Conservation (phyloP, 2,888 invertebrate genomes). For the Ceratothoa steindachneri region DNA sequence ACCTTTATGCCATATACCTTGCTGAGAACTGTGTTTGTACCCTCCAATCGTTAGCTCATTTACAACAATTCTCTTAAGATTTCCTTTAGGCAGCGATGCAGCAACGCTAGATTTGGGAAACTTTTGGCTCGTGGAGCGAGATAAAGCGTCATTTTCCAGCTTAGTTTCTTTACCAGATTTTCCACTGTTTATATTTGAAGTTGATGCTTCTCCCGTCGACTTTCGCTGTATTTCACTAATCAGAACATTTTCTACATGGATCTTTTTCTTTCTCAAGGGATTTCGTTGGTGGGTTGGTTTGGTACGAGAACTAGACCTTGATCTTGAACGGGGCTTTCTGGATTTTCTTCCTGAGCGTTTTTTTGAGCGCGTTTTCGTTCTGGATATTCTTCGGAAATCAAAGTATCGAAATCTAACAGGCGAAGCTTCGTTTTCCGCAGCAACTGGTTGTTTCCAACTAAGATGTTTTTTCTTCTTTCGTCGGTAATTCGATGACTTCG, state of each 20-base stretch:
- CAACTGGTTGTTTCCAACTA: background rate
- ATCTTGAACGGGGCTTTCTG: background rate
- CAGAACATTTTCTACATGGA: background rate
- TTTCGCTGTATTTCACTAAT: background rate
- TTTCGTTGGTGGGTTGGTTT: background rate
- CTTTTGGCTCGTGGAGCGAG: background rate
- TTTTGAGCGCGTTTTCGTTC: background rate
- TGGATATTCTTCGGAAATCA: background rate
- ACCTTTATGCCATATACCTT: background rate
- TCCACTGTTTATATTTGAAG: too few relatives aligned
- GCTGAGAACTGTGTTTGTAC: conserved; percentile 33
- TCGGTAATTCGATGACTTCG: background rate
- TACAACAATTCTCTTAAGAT: conserved; percentile 68
- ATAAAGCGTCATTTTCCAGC: too few relatives aligned
- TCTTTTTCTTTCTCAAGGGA: background rate
- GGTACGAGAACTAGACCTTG: background rate
- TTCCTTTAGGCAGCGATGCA: conserved; percentile 59
- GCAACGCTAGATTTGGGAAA: background rate
- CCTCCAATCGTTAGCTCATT: conserved; percentile 65
- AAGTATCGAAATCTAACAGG: background rate
- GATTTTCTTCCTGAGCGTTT: background rate
- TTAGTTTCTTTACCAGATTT: too few relatives aligned
- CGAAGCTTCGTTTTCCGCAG: background rate
- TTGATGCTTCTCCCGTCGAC: too few relatives aligned
- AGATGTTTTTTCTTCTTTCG: background rate